Evolutionary conservation across 1,140 invertebrate species (phyloP).

Genomic region (Drosophila mayri): DNA sequence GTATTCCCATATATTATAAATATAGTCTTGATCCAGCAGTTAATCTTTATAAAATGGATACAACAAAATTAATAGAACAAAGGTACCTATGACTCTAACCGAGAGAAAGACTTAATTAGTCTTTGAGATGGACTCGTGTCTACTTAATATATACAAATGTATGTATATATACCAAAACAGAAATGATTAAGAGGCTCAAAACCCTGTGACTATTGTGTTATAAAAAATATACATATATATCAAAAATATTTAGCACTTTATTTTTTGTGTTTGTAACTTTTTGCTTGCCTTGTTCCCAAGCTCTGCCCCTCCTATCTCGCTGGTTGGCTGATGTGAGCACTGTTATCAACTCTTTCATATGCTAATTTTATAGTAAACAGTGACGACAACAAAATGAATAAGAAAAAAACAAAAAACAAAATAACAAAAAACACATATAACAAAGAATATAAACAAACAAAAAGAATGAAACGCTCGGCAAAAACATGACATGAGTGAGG

Average conservation of each 20-base stretch:
- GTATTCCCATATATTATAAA: too few species aligned
- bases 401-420: background rate
- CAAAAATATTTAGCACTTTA: background rate
- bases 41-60: too few species aligned
- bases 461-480: slow-evolving; percentile 35
- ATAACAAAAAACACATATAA: background rate
- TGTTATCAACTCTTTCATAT: slow-evolving; percentile 64
- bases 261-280: slow-evolving; percentile 31
- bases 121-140: too few species aligned
- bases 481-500: slow-evolving; percentile 16
- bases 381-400: slow-evolving; percentile 16
- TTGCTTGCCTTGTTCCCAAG: background rate
- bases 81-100: too few species aligned
- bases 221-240: background rate
- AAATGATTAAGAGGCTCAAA: background rate
- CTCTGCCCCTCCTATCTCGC: background rate
- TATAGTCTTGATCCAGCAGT: too few species aligned
- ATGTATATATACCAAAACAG: too few species aligned
- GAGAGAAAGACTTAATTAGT: too few species aligned
- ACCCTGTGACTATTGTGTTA: background rate
- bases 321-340: background rate
- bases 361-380: slow-evolving; percentile 70
- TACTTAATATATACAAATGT: too few species aligned
- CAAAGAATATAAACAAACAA: slow-evolving; percentile 26
- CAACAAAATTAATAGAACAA: too few species aligned